Conservation (phyloP, 2,888 invertebrate species). For the Venustoraphidia nigricollis region DNA sequence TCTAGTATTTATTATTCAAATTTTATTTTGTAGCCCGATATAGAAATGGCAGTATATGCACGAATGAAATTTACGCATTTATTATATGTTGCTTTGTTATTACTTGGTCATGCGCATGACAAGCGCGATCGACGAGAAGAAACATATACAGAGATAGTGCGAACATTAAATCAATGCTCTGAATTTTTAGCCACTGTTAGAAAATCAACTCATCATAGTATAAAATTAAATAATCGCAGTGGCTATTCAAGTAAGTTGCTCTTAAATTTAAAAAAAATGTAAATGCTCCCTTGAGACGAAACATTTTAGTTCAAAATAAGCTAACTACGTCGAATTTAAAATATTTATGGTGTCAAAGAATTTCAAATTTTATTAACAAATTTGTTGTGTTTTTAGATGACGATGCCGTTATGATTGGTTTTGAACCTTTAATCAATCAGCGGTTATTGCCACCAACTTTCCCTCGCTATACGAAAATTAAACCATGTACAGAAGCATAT, state of each 20-base stretch:
- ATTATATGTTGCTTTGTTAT: conserved; percentile 52
- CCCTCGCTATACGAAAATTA: conserved; percentile 89
- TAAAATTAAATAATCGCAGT: too few species aligned
- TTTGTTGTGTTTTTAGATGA: conserved; percentile 34
- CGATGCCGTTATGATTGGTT: conserved; percentile 73
- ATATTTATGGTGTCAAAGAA: too few species aligned
- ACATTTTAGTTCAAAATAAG: too few species aligned
- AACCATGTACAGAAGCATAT: conserved; percentile 61
- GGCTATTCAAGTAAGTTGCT: neutral
- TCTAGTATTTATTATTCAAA: neutral
- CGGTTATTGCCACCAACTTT: conserved; percentile 93
- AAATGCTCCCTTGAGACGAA: too few species aligned
- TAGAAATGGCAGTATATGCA: conserved; percentile 53
- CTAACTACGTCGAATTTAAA: too few species aligned
- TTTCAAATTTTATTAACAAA: conserved; percentile 7
- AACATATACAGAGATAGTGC: conserved; percentile 62
- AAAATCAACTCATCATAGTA: conserved; percentile 21
- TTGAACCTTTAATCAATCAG: conserved; percentile 93
- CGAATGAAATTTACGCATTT: conserved; percentile 77
- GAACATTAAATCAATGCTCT: conserved; percentile 60
- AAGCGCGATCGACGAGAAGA: conserved; percentile 15
- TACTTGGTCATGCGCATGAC: conserved; percentile 1
- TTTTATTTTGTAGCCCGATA: conserved; percentile 28
- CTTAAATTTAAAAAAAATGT: too few species aligned
- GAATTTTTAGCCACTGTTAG: conserved; percentile 72